Base-by-base conservation (phyloP, 2,113 vertebrate genomes). In the Colistium nudipinnis region DNA sequence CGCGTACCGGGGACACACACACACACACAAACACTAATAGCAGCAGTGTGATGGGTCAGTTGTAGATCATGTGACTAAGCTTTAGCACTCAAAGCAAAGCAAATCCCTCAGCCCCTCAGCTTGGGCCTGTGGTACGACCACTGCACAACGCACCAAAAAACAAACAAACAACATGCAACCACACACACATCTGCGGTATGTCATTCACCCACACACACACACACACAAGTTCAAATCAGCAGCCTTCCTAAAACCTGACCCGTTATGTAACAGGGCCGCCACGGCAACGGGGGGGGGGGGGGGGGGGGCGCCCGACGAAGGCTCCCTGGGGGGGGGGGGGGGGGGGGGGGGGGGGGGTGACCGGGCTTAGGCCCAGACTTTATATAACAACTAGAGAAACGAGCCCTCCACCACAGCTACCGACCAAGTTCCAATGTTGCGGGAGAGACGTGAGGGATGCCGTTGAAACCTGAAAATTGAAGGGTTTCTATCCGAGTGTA, bases 381-480 rank as follows among this genome's bases (percentile, higher is more conserved):
- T 89, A 88, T 78, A 79, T 81, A 92, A 93, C 73, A 51, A 53
- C 59, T 64, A 69, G 53, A 67, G 49, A 74, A 74, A 81, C 48
- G 20, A 69, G 39, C 74, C 55, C 22, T 81, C 81, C 71, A 51
- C 80, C 79, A 87, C 74, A 76, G 85, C 82, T 72, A 84, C 83
- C 57, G 68, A 54, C 69, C 53, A 39, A 75, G 62, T 64, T 74
- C 5, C 41, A 59, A 82, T 75, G 66, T 80, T 51, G 52, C 6
- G 0, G 51, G 44, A 25, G 22, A 51, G 41, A 55, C 17, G 10
- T 13, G 22, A 25, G 44, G 36, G 16, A 24, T 55, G 22, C 17
- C 16, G 44, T 62, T 72, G 49, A 52, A 31, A 35, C 6, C 51
- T n/a, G n/a, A n/a, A n/a, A n/a, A n/a, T n/a, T n/a, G n/a, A n/a